Percentiles rank a stretch among this genome's conserved stretches.
phyloP scores from a whole-genome alignment of 2,888 invertebrate species.

The Enchytraeus crypticus region DNA sequence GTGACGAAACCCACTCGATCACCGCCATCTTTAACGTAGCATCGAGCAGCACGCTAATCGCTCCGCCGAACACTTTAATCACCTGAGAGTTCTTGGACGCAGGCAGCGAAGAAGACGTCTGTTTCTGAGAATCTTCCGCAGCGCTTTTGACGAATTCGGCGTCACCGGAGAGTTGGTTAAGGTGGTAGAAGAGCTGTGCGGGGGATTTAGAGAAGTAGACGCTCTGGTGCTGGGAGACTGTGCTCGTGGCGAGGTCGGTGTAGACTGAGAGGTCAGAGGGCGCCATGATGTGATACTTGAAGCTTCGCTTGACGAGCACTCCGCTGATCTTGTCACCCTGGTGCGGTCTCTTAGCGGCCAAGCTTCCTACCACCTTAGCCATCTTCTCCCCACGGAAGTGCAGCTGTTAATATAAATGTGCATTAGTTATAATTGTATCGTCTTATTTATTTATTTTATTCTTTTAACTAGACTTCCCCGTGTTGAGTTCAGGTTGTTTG shows the following conservation, averaged over 20 bases:
- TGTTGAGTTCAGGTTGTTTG: too few species aligned
- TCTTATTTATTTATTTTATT: too few species aligned
- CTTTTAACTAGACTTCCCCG: too few species aligned
- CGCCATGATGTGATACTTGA: constrained; percentile 89
- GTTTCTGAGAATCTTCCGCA: constrained; percentile 1
- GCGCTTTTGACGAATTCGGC: constrained; percentile 38
- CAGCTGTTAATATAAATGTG: constrained; percentile 50
- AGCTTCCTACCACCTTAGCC: constrained; percentile 86
- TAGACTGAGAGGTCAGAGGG: constrained; percentile 86
- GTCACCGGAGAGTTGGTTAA: constrained; percentile 47
- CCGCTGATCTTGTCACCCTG: constrained; percentile 76
- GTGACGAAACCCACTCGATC: constrained; percentile 77
- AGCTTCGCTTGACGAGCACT: constrained; percentile 89
- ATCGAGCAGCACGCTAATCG: constrained; percentile 72
- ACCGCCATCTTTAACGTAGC: constrained; percentile 61
- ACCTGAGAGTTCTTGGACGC: constrained; percentile 32
- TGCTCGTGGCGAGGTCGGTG: constrained; percentile 87
- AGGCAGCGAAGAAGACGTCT: not conserved
- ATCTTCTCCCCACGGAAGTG: constrained; percentile 96
- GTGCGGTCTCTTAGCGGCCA: constrained; percentile 74
- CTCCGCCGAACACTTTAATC: constrained; percentile 71
- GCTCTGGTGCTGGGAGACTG: constrained; percentile 83
- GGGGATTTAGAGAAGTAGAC: constrained; percentile 73
- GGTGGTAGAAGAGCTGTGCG: constrained; percentile 51
- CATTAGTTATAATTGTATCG: too few species aligned